phyloP scores from a whole-genome alignment of 2,888 invertebrate species.

The Platycheirus albimanus region DNA sequence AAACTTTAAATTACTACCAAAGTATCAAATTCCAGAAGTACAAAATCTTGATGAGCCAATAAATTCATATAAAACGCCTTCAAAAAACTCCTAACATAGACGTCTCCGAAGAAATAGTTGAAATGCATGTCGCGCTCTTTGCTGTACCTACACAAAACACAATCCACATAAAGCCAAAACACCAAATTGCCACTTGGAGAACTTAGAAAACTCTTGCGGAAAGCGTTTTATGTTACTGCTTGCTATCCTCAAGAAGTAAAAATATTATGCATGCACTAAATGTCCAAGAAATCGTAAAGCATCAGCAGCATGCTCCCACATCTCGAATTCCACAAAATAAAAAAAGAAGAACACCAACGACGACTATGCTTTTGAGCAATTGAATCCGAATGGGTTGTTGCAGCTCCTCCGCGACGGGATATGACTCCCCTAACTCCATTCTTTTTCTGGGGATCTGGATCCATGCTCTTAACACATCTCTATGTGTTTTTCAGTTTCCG shows the following conservation, averaged over 20 bases:
- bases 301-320: conserved; percentile 6
- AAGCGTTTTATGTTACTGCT: conserved; percentile 54
- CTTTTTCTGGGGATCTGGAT: neutral
- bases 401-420: neutral
- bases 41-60: conserved; percentile 16
- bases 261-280: conserved; percentile 57
- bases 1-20: too few species aligned
- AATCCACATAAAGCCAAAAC: conserved; percentile 54
- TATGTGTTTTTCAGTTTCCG: conserved; percentile 52
- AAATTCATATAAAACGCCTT: conserved; percentile 32
- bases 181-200: conserved; percentile 55
- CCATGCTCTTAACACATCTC: conserved; percentile 20
- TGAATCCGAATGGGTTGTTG: conserved; percentile 61
- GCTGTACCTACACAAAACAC: conserved; percentile 2
- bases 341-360: neutral
- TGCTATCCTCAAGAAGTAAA: conserved; percentile 28
- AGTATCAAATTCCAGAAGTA: too few species aligned
- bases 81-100: conserved; percentile 11
- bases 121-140: conserved; percentile 17
- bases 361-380: conserved; percentile 58
- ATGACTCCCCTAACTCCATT: neutral
- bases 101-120: conserved; percentile 19
- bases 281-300: conserved; percentile 7
- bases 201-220: conserved; percentile 36
- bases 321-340: neutral